Evolutionary conservation across 2,797 vertebrate species (phyloP).

Genomic region (Natrix natrix): DNA sequence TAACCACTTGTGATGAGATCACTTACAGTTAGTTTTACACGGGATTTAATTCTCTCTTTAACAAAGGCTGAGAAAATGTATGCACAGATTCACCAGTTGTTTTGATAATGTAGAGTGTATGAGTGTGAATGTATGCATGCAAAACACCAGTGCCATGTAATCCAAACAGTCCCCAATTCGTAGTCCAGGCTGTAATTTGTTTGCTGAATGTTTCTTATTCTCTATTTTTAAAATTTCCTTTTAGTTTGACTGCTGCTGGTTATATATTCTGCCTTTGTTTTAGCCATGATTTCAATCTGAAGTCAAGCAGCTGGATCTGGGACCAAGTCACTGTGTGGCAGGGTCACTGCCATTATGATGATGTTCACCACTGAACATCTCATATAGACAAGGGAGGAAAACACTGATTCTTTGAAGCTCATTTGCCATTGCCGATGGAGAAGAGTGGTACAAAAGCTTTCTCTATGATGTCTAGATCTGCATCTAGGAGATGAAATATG

Average conservation of each 20-base stretch:
- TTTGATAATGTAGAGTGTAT: conserved; percentile 14
- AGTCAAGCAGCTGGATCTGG: background rate
- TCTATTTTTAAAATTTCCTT: conserved; percentile 34
- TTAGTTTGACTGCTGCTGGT: conserved; percentile 12
- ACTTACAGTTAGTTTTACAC: conserved; percentile 12
- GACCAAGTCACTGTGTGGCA: conserved; percentile 17
- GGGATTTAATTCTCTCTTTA: conserved; percentile 27
- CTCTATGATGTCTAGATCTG: conserved; percentile 33
- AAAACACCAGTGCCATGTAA: conserved; percentile 44
- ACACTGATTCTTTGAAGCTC: background rate
- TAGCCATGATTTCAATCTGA: conserved; percentile 43
- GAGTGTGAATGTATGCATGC: accelerated
- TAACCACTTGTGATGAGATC: conserved; percentile 14
- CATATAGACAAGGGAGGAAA: background rate
- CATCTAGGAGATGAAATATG: conserved; percentile 51
- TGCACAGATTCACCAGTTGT: conserved; percentile 9
- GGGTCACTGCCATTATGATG: background rate
- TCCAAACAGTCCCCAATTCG: conserved; percentile 50
- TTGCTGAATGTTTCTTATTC: conserved; percentile 53
- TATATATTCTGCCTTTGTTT: background rate
- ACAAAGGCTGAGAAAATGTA: conserved; percentile 31
- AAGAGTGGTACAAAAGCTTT: conserved; percentile 27
- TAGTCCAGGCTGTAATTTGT: conserved; percentile 31
- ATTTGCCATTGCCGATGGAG: conserved; percentile 11
- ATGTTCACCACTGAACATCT: conserved; percentile 27